Percentiles rank a stretch among this genome's conserved stretches.
Evolutionary conservation across 64 coral and sea anemone species (phyloP).

Genomic region (Montipora foliosa): DNA sequence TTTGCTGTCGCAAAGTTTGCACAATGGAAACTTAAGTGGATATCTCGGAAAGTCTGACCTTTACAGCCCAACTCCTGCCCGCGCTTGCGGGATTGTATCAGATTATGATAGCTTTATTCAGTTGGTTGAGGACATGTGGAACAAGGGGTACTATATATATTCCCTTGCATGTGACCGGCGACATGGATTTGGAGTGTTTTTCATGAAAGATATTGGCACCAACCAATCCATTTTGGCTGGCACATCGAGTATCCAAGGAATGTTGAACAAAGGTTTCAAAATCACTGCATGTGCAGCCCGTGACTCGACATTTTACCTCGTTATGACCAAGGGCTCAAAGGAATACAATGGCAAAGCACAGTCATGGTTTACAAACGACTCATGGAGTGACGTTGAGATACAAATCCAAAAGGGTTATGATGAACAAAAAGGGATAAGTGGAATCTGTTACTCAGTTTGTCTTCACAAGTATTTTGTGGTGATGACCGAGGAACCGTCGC

Average conservation of each 20-base stretch:
- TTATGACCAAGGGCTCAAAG: not conserved
- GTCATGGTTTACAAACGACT: not conserved
- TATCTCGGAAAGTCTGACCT: not conserved
- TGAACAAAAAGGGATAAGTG: not conserved
- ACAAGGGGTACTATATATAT: not conserved
- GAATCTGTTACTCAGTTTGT: constrained; percentile 1
- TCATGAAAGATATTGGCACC: not conserved
- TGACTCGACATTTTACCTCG: not conserved
- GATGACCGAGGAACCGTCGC: not conserved
- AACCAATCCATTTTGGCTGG: not conserved
- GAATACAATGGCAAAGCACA: not conserved
- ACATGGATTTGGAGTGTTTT: constrained; percentile 2
- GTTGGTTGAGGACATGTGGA: not conserved
- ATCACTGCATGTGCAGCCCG: constrained; percentile 11
- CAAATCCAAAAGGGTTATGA: not conserved
- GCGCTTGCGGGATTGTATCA: not conserved
- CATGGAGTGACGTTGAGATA: not conserved
- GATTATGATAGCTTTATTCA: not conserved
- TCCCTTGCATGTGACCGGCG: constrained; percentile 8
- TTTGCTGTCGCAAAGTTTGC: not conserved
- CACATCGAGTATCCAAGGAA: not conserved
- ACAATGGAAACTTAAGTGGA: not conserved
- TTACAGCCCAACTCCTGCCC: not conserved
- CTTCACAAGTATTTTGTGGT: constrained; percentile 3
- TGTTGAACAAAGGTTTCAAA: not conserved